Evolutionary conservation across 1,140 invertebrate genomes (phyloP).

Genomic region (Epicauta chinensis): DNA sequence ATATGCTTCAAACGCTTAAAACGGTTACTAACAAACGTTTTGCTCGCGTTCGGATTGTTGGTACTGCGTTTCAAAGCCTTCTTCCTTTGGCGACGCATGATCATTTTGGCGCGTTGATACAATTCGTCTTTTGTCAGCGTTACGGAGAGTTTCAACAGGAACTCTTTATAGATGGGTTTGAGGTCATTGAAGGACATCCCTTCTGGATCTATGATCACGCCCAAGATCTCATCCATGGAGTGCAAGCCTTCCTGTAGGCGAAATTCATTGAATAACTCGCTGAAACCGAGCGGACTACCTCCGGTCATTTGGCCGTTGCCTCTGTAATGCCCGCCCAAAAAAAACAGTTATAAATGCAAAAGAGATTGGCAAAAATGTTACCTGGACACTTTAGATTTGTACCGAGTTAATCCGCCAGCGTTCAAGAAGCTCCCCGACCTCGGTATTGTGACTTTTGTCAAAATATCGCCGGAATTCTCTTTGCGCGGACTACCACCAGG

Average conservation of each 20-base stretch:
- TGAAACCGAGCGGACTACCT: constrained; percentile 73
- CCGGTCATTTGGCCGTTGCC: constrained; percentile 53
- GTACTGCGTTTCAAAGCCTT: constrained; percentile 49
- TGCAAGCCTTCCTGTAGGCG: constrained; percentile 77
- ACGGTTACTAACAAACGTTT: constrained; percentile 36
- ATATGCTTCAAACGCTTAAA: constrained; percentile 38
- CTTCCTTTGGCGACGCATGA: constrained; percentile 77
- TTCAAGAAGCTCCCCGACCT: constrained; percentile 76
- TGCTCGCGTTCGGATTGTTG: constrained; percentile 44
- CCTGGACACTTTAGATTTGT: constrained; percentile 59
- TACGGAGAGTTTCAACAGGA: constrained; percentile 75
- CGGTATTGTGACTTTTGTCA: constrained; percentile 77
- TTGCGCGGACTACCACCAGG: constrained; percentile 26
- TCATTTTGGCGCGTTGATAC: constrained; percentile 80
- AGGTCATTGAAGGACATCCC: constrained; percentile 90
- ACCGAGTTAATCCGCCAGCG: constrained; percentile 60
- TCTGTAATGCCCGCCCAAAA: no score
- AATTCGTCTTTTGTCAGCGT: constrained; percentile 85
- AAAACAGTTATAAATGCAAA: no score
- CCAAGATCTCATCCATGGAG: constrained; percentile 81
- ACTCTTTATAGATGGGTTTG: constrained; percentile 85
- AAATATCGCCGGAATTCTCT: constrained; percentile 60
- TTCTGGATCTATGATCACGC: constrained; percentile 79
- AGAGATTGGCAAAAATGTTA: constrained; percentile 35
- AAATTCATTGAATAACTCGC: constrained; percentile 77